Conservation (phyloP, 2,888 invertebrate genomes). For the Nasonia oneida region DNA sequence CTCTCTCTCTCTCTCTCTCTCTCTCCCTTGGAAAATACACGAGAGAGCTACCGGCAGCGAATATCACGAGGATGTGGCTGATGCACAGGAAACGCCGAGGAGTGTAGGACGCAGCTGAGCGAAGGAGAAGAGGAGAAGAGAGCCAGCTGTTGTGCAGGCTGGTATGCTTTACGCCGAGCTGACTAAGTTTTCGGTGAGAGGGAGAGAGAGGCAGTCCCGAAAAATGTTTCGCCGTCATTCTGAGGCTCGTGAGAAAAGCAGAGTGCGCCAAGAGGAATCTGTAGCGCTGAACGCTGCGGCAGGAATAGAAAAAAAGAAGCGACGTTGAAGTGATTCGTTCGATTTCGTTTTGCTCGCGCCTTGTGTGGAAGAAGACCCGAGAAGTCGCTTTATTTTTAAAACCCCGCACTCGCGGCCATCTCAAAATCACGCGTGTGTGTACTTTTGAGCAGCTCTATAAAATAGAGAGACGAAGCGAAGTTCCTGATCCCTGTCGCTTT, state of each 20-base stretch:
- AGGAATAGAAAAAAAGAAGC: constrained; percentile 30
- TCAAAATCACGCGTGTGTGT: background rate
- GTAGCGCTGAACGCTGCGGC: background rate
- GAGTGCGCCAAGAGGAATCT: background rate
- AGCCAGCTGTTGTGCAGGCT: constrained; percentile 47
- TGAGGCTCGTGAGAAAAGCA: constrained; percentile 50
- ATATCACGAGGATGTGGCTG: constrained; percentile 38
- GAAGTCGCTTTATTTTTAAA: constrained; percentile 27
- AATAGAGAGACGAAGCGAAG: background rate
- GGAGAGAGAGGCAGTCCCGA: background rate
- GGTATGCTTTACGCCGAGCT: constrained; percentile 1
- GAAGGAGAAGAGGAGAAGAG: background rate
- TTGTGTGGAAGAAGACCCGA: constrained; percentile 46
- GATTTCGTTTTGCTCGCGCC: constrained; percentile 25
- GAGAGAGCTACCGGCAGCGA: constrained; percentile 17
- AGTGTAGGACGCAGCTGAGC: constrained; percentile 42
- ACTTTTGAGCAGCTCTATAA: background rate
- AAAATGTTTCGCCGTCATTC: constrained; percentile 28
- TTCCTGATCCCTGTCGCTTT: background rate
- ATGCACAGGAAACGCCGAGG: constrained; percentile 38
- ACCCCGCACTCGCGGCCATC: background rate
- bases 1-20: background rate
- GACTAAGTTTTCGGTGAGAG: constrained; percentile 23
- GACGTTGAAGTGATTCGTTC: constrained; percentile 41
- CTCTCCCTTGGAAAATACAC: constrained; percentile 26